Conservation (phyloP, 2,888 invertebrate species). For the Chymomyza procnemis region DNA sequence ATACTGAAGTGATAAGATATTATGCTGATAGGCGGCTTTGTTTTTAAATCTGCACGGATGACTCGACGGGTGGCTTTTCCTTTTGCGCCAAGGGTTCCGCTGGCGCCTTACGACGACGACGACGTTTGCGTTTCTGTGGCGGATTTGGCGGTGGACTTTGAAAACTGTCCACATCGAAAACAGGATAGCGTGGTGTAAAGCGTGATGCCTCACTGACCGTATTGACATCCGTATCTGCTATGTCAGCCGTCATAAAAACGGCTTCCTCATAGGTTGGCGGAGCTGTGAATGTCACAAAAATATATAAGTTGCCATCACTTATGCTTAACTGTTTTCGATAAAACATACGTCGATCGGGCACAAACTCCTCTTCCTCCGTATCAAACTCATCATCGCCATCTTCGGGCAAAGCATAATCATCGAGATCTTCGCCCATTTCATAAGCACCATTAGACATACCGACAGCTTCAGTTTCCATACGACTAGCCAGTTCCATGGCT, state of each 20-base stretch:
- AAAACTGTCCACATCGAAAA: slow-evolving; percentile 73
- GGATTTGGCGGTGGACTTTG: slow-evolving; percentile 68
- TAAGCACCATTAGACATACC: slow-evolving; percentile 39
- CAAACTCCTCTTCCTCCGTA: slow-evolving; percentile 44
- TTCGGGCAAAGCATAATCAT: slow-evolving; percentile 55
- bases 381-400: slow-evolving; percentile 60
- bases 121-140: slow-evolving; percentile 57
- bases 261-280: slow-evolving; percentile 78
- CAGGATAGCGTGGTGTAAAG: slow-evolving; percentile 77
- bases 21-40: neutral
- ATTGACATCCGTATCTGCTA: slow-evolving; percentile 74
- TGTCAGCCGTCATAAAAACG: slow-evolving; percentile 74
- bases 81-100: slow-evolving; percentile 6
- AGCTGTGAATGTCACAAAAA: slow-evolving; percentile 51
- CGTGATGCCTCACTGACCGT: slow-evolving; percentile 59
- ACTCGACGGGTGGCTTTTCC: slow-evolving; percentile 43
- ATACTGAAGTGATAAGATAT: slow-evolving; percentile 58
- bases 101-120: slow-evolving; percentile 43
- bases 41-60: too few relatives aligned
- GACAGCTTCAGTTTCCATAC: slow-evolving; percentile 9
- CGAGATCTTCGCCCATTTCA: slow-evolving; percentile 44
- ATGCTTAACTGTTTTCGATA: neutral
- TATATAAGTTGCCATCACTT: too few relatives aligned
- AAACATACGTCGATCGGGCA: slow-evolving; percentile 62
- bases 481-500: slow-evolving; percentile 48